Evolutionary conservation across 2,113 vertebrate genomes (phyloP).

Genomic region (Brienomyrus brachyistius): DNA sequence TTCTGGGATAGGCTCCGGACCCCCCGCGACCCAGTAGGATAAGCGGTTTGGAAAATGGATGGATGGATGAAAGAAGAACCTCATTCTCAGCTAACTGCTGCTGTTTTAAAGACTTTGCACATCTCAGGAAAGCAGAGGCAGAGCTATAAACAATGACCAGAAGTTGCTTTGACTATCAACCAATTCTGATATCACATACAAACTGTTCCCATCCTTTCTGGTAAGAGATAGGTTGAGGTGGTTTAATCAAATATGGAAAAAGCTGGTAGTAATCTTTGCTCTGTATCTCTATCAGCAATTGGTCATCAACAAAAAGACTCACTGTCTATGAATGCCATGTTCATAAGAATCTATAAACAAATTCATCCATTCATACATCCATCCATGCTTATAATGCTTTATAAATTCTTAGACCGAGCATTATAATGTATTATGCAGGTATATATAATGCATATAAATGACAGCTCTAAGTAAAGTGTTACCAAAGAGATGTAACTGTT

Average conservation of each 20-base stretch:
- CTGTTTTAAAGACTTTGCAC: background rate
- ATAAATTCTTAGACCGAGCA: background rate
- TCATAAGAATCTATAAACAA: background rate
- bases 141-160: background rate
- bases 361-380: no score
- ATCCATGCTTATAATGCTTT: background rate
- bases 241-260: background rate
- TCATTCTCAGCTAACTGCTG: background rate
- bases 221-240: background rate
- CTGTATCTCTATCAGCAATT: background rate
- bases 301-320: background rate
- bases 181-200: background rate
- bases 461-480: background rate
- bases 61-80: no score
- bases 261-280: background rate
- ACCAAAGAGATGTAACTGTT: background rate
- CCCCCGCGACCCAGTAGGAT: no score
- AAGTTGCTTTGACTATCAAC: constrained; percentile 7
- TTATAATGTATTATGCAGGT: background rate
- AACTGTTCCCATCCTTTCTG: constrained; percentile 6
- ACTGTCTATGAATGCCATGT: background rate
- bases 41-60: no score
- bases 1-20: no score
- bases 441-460: background rate
- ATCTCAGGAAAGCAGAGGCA: constrained; percentile 1